A percentile compares a stretch with the other conserved stretches of the same genome.
Conservation (phyloP, 2,888 invertebrate genomes). For the Diadromus collaris region DNA sequence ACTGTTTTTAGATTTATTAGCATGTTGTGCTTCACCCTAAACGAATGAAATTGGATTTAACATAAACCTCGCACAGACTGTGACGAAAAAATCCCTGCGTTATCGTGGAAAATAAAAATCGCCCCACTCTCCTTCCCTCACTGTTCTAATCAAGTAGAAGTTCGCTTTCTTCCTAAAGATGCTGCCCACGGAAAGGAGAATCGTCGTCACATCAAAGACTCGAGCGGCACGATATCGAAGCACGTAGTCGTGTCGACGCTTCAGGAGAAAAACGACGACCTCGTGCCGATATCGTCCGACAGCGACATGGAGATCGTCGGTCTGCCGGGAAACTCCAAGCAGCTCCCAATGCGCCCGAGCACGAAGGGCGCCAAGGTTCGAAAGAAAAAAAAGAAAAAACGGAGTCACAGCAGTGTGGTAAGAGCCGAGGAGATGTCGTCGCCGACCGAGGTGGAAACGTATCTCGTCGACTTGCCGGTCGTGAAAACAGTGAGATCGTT, state of each 20-base stretch:
- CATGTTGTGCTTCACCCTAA: too few relatives aligned
- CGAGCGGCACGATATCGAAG: constrained; percentile 63
- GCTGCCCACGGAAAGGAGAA: constrained; percentile 78
- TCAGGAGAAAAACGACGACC: constrained; percentile 74
- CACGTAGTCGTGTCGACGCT: constrained; percentile 66
- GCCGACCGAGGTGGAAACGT: constrained; percentile 47
- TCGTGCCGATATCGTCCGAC: constrained; percentile 78
- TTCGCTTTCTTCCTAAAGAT: constrained; percentile 76
- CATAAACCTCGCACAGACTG: neutral
- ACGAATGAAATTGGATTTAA: neutral
- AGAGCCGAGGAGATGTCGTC: constrained; percentile 64
- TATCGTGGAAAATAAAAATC: neutral
- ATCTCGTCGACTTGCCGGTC: constrained; percentile 21
- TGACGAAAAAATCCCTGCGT: neutral
- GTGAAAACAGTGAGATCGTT: constrained; percentile 56
- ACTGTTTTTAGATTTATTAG: too few relatives aligned
- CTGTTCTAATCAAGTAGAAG: constrained; percentile 74
- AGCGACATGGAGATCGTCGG: constrained; percentile 77
- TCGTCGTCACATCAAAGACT: constrained; percentile 72
- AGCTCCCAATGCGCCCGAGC: constrained; percentile 48
- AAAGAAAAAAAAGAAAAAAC: constrained; percentile 72
- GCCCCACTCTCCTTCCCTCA: neutral
- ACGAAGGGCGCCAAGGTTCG: constrained; percentile 58
- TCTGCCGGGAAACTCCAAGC: constrained; percentile 67
- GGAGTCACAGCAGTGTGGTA: constrained; percentile 57